Evolutionary conservation across 2,888 invertebrate species (phyloP).

Genomic region (Noctua pronuba): DNA sequence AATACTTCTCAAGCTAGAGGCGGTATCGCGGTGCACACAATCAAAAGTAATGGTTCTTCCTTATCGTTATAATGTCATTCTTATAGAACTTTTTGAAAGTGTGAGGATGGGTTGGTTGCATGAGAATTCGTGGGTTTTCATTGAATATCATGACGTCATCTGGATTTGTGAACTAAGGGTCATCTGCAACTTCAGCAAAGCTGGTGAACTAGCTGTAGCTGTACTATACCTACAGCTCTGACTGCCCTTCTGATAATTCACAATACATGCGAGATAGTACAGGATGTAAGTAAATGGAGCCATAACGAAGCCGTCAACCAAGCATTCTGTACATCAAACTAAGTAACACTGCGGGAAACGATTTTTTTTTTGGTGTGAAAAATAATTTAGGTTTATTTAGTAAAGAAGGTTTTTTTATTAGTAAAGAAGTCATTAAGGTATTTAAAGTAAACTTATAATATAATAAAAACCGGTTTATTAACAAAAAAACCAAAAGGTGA

Average conservation of each 20-base stretch:
- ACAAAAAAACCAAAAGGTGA: background rate
- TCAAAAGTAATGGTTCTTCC: background rate
- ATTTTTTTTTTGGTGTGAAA: background rate
- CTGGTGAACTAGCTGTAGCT: background rate
- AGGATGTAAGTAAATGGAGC: background rate
- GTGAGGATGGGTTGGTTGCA: background rate
- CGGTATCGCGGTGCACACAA: background rate
- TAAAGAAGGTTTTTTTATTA: too few relatives aligned
- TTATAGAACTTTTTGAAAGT: background rate
- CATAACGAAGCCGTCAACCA: background rate
- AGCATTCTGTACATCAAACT: background rate
- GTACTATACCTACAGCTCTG: background rate
- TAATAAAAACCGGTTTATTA: too few relatives aligned
- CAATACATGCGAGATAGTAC: background rate
- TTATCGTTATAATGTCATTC: background rate
- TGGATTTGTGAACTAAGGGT: background rate
- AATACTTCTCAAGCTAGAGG: slow-evolving; percentile 4
- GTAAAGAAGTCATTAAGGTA: background rate
- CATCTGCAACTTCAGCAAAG: background rate
- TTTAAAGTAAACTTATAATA: too few relatives aligned
- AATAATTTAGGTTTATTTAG: too few relatives aligned
- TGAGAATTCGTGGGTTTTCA: background rate
- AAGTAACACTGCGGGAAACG: background rate
- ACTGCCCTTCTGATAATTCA: too few relatives aligned
- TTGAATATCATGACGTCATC: background rate